Base-by-base conservation (phyloP, 2,888 invertebrate genomes). In the Leptinotarsa juncta region DNA sequence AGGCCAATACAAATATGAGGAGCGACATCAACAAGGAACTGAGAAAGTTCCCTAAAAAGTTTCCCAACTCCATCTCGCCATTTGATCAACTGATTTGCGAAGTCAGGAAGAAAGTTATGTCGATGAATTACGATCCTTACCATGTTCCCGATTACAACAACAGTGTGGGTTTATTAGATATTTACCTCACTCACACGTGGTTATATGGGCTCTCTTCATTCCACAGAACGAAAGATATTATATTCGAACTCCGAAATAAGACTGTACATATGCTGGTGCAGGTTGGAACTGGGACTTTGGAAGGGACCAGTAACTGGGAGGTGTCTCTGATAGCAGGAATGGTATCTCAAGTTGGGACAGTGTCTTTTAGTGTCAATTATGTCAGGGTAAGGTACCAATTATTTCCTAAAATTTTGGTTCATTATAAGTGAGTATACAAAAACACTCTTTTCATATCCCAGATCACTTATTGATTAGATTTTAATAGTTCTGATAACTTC, bases 31-130 rank as follows among this genome's bases (percentile, higher is more conserved):
- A 96, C 85, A 90, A 91, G 16, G 92, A 94, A 85, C 90, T 96
- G 42, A 91, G 92, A 20, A 91, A 93, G 81, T 84, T 94, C 16
- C 92, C 94, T 16, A 92, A 94, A 82, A 92, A 91, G 73, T 93
- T 96, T 83, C 95, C 96, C 0, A 96, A 96, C 85, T 96, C 96
- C 0, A 94, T 96, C 81, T 93, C 95, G 16, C 96, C 96, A 0
- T 89, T 96, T 74, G 96, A 97, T 84, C 94, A 95, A 91, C 92
- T 94, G 3, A 91, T 97, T 57, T 92, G 94, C 0, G 94, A 95
- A 83, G 91, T 91, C 0, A 90, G 96, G 14, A 93, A 92, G 80
- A 91, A 92, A 83, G 93, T 96, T 1, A 88, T 90, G 57, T 87
- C 87, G 15, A 89, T 90, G 87, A 90, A 93, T 10, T 76, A 57